Evolutionary conservation across 2,113 vertebrate species (phyloP).

Genomic region (Dolichotis patagonum): DNA sequence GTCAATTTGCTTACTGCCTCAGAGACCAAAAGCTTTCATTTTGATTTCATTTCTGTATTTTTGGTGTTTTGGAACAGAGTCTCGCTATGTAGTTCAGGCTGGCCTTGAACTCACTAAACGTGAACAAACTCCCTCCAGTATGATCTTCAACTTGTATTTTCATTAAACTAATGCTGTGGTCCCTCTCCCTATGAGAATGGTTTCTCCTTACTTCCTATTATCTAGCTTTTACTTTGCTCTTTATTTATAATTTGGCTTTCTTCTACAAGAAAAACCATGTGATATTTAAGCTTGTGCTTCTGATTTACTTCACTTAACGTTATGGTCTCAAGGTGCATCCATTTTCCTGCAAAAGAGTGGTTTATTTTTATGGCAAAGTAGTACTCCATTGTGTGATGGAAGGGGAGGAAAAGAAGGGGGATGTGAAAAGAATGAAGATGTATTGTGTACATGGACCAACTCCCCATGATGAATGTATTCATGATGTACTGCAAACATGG

Average conservation of each 20-base stretch:
- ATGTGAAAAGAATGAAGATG: background rate
- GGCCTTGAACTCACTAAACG: background rate
- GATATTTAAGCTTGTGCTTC: background rate
- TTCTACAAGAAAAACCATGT: background rate
- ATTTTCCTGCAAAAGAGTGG: background rate
- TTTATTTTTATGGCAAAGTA: background rate
- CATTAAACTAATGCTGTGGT: background rate
- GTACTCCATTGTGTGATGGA: background rate
- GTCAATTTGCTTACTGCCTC: background rate
- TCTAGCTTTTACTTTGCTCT: background rate
- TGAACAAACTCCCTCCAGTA: background rate
- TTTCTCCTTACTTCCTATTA: background rate
- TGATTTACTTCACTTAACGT: background rate
- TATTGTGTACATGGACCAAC: background rate
- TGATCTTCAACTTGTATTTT: slow-evolving; percentile 46
- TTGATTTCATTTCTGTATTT: background rate
- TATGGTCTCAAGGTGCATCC: background rate
- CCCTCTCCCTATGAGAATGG: background rate
- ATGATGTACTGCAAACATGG: background rate
- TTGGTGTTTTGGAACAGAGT: background rate
- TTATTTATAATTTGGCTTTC: background rate
- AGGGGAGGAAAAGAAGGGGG: background rate
- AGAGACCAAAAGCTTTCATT: background rate
- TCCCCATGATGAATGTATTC: background rate
- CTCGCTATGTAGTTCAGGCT: background rate